These are phyloP conservation scores for Hymenochirus boettgeri DNA, from an alignment of 2,113 vertebrate species.

Conservation along the genomic window DNA sequence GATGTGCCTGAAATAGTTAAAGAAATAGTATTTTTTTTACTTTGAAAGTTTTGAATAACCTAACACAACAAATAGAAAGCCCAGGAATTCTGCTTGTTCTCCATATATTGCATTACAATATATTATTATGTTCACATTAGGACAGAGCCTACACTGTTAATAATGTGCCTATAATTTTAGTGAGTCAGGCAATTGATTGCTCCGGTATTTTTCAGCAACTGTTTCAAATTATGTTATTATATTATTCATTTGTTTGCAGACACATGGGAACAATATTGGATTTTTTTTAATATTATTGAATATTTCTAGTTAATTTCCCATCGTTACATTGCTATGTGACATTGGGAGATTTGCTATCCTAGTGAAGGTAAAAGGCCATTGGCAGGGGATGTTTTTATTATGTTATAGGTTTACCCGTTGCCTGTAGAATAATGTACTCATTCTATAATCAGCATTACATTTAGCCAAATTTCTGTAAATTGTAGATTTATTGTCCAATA, in stretches of 20 bases:
- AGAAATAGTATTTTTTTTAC: too few relatives aligned
- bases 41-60: too few relatives aligned
- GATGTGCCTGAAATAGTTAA: too few relatives aligned
- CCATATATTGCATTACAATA: background rate
- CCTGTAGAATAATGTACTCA: background rate
- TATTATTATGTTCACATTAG: background rate
- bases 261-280: conserved; percentile 33
- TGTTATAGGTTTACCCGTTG: conserved; percentile 18
- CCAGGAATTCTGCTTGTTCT: too few relatives aligned
- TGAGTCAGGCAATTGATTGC: conserved; percentile 36
- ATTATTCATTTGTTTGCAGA: conserved; percentile 30
- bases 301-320: conserved; percentile 31
- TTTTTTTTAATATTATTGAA: conserved; percentile 27
- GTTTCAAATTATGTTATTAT: conserved; percentile 41
- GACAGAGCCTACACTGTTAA: conserved; percentile 19
- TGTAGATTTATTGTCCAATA: too few relatives aligned
- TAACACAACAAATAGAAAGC: too few relatives aligned
- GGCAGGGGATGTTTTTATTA: conserved; percentile 30
- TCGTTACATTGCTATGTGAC: conserved; percentile 31
- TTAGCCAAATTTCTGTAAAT: too few relatives aligned
- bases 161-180: conserved; percentile 29
- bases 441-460: conserved; percentile 20
- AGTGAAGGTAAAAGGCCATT: conserved; percentile 32
- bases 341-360: conserved; percentile 25
- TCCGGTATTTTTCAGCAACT: conserved; percentile 32